These are phyloP conservation scores for Mesoclemmys tuberculata DNA, from an alignment of 2,113 vertebrate species.

Conservation along the genomic window DNA sequence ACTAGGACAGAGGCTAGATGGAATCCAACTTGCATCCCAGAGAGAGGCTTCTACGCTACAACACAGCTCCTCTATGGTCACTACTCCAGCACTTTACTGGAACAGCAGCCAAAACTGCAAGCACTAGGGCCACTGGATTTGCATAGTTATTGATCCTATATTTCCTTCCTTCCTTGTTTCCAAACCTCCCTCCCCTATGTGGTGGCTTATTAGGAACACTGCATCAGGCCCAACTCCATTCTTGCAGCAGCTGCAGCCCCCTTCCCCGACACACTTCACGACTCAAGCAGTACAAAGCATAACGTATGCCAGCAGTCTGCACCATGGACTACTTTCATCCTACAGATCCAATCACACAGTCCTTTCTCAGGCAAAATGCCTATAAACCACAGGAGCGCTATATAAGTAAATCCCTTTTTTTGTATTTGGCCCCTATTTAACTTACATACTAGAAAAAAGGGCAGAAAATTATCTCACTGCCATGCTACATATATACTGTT, in stretches of 20 bases:
- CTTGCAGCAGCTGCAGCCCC: background rate
- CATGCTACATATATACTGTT: background rate
- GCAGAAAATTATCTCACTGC: background rate
- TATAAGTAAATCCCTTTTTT: background rate
- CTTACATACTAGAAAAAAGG: background rate
- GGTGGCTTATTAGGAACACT: background rate
- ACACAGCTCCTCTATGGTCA: background rate
- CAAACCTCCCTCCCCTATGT: background rate
- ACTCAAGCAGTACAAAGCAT: background rate
- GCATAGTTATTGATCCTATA: background rate
- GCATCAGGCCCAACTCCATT: background rate
- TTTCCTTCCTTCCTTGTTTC: background rate
- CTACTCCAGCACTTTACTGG: background rate
- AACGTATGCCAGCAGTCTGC: background rate
- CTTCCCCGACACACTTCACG: background rate
- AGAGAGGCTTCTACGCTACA: background rate
- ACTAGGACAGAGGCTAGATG: background rate
- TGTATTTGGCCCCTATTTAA: background rate
- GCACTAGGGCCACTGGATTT: background rate
- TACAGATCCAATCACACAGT: background rate
- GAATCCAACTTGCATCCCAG: background rate
- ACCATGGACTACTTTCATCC: background rate
- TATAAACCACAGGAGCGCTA: background rate
- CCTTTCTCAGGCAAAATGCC: background rate
- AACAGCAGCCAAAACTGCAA: background rate